phyloP scores from a whole-genome alignment of 2,797 vertebrate genomes.

The Halcyon chelicuti region DNA sequence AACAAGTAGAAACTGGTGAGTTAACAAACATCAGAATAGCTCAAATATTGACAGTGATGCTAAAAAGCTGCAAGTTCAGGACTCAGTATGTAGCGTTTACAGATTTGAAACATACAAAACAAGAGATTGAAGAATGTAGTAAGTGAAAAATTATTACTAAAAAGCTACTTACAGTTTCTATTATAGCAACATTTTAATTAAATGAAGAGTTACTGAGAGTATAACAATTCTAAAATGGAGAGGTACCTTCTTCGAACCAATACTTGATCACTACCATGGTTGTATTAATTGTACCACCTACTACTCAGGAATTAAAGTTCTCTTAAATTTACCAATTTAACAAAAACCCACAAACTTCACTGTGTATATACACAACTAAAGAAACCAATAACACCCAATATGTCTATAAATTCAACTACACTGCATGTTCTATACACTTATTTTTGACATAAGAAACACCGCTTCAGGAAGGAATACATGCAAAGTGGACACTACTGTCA shows the following conservation, averaged over 20 bases:
- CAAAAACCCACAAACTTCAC: background rate
- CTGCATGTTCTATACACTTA: background rate
- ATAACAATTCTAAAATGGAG: background rate
- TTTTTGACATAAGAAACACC: background rate
- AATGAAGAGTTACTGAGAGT: background rate
- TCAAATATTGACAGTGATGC: background rate
- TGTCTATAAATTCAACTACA: background rate
- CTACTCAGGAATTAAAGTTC: background rate
- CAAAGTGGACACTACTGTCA: background rate
- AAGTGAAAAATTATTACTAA: background rate
- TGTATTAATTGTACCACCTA: background rate
- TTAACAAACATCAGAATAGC: background rate
- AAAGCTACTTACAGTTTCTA: background rate
- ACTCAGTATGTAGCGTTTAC: accelerated
- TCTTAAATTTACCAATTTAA: background rate
- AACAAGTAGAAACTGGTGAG: background rate
- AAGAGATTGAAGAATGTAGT: background rate
- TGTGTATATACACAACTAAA: background rate
- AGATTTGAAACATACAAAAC: background rate
- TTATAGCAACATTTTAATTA: background rate
- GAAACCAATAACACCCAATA: background rate
- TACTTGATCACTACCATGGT: background rate
- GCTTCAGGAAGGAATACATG: background rate
- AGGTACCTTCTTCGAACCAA: background rate
- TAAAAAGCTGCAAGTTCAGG: background rate